Base-by-base conservation (phyloP, 2,888 invertebrate species). In the Acheta domesticus region DNA sequence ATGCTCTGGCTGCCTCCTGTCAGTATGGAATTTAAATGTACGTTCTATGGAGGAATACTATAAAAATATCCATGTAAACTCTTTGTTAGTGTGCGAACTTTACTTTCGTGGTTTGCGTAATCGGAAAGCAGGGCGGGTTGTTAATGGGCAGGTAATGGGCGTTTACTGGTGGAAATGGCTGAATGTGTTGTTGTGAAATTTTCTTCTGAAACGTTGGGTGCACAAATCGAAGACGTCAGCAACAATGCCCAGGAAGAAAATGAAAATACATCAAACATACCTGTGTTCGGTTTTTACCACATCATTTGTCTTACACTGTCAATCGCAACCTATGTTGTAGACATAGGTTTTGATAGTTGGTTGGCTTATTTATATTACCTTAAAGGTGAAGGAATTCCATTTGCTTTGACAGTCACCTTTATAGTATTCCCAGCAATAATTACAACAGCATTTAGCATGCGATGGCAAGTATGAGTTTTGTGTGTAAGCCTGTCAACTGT, bases 381-480 rank as follows among this genome's bases (percentile, higher is more conserved):
- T 76, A 83, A 86, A 81, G 86, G 86, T 74, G 84, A 87, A 83
- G 86, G 86, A 49, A 83, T 86, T 81, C 88, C 88, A 86, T 89
- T 89, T 84, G 87, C 87, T 36, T 84, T 89, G 82, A 89, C 89
- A n/a, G 84, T 89, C 79, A 86, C 87, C 11, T 89, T 89, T 84
- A 85, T 89, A 77, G 83, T 89, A 77, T 83, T 89, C 78, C 89
- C 89, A 82, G 88, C 89, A 12, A 83, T 89, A 78, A 85, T 88
- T 82, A 89, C 88, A 86, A 89, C 88, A 21, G 87, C 87, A 49
- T 86, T 89, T 81, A 89, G 88, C 84, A 85, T 89, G 82, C 84
- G 88, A 85, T 89, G 89, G 89, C 88, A 85, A 85, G 86, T 82
- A 8, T 20, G 20, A 85, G 8, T n/a, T n/a, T 21, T 16, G 20